Base-by-base conservation (phyloP, 1,140 invertebrate genomes). In the Calephelis nemesis region DNA sequence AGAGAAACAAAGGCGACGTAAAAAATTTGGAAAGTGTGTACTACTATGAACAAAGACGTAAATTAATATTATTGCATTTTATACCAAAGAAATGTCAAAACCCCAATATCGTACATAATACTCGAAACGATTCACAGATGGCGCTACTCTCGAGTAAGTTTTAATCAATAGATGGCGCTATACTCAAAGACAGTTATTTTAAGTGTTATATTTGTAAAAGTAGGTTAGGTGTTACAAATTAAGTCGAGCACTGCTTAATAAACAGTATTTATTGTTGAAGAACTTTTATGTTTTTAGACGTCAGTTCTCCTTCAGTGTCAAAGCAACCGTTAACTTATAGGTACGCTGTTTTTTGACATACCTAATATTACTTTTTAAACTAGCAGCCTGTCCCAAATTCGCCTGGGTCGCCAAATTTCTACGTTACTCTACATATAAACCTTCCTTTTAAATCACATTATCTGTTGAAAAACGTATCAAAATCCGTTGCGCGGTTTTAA, bases 1-100 rank as follows among this genome's bases (percentile, higher is more conserved):
- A 19, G 52, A 54, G 9, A 54, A 54, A 30, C 52, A 54, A 30
- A 19, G 52, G 52, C 50, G 50, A 54, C 50, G 50, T 19, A 54
- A 54, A 10, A 54, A 54, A 30, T 11, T 54, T 4, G 50, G 50
- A 19, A 54, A 54, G 10, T 54, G 50, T 54, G 15, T 5, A 10
- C 10, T 54, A 4, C 2, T 54, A 19, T 54, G 12, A 54, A 54
- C 2, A 9, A 54, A 30, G 19, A 30, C 42, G 8, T 6, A 45
- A 54, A 9, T 13, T 52, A 15, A 19, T 19, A 7, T 54, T 30
- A 54, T 54, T 9, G 50, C 12, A 54, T 54, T 54, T 54, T 54
- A 54, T 54, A 54, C 50, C 50, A 54, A 54, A 54, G 50, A 54
- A 54, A 54, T 19, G 50, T 15, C 9, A 30, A 54, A 54, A 54